Evolutionary conservation across 2,888 invertebrate species (phyloP), one percentile per base, ranked within the genome.

Genomic region (Eubasilissa splendida): DNA sequence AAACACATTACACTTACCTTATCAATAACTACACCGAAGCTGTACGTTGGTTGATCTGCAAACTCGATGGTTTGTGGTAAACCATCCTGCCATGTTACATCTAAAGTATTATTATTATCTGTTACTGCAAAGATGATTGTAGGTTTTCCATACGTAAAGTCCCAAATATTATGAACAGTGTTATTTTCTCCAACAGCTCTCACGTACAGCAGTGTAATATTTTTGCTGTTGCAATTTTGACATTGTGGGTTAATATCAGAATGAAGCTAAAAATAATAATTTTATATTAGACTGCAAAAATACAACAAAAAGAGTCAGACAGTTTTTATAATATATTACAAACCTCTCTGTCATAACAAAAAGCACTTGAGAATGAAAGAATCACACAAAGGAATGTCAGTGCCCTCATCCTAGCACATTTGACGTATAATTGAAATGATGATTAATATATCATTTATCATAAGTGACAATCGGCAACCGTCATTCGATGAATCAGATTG

Each of bases 91-190:
- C 93, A 94, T 70, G 87, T 85, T 10, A 94, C 87, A 8, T 85
- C 85, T 7, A 94, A 84, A 0, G 88, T 86, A 0, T 91, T 87
- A 77, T 90, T 88, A 0, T 87, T 84, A 0, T 88, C 86, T 0
- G 92, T 92, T 0, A 92, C 86, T 0, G 91, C 90, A 53, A 92
- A 87, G 14, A 94, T 87, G 50, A 94, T 85, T 0, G 92, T 91
- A 0, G 94, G 94, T 63, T 90, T 88, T 4, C 91, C 90, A 42
- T 85, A 79, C 3, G 91, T 90, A 84, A 94, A 93, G 87, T 93
- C 93, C 92, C 94, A 93, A 70, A 94, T 84, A 85, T 94, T 93
- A 85, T 94, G 94, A 0, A 94, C 86, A 0, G 91, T 90, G 86
- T 94, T 93, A 68, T 90, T 87, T 1, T 86, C 81, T 0, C 93